Evolutionary conservation across 64 coral and sea anemone species (phyloP).

Genomic region (Pocillopora verrucosa): DNA sequence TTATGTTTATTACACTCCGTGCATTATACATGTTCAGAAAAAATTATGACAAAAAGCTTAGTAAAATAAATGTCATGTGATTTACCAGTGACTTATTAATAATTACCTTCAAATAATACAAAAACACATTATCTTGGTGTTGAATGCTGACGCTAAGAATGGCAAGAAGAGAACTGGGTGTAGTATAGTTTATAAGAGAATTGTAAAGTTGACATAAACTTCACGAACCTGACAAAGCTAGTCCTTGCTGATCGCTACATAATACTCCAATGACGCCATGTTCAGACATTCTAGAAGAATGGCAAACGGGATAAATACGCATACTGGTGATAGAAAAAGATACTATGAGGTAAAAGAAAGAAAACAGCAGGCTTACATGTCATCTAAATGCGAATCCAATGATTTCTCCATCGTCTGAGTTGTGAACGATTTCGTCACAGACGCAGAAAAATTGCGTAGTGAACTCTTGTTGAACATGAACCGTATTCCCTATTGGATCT

Average conservation of each 20-base stretch:
- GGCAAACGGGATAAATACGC: background rate
- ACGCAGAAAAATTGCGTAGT: background rate
- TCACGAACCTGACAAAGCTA: slow-evolving; percentile 67
- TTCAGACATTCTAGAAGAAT: slow-evolving; percentile 57
- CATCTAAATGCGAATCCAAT: slow-evolving; percentile 73
- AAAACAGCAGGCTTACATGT: slow-evolving; percentile 46
- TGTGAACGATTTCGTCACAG: background rate
- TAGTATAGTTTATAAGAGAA: background rate
- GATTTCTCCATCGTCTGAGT: slow-evolving; percentile 65
- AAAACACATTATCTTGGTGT: background rate
- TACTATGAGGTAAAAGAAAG: background rate
- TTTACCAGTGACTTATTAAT: background rate
- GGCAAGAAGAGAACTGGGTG: background rate
- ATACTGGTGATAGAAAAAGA: background rate
- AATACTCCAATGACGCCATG: slow-evolving; percentile 87
- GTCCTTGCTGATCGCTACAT: slow-evolving; percentile 75
- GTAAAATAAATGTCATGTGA: background rate
- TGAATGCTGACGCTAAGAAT: background rate
- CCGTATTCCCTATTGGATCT: too few relatives aligned
- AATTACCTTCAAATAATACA: background rate
- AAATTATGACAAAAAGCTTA: too few relatives aligned
- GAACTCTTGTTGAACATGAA: background rate
- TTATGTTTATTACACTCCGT: too few relatives aligned
- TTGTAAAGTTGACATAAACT: background rate
- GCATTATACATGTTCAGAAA: too few relatives aligned